These are phyloP conservation scores for Amazonetta brasiliensis DNA, from an alignment of 2,797 vertebrate species.

Conservation along the genomic window DNA sequence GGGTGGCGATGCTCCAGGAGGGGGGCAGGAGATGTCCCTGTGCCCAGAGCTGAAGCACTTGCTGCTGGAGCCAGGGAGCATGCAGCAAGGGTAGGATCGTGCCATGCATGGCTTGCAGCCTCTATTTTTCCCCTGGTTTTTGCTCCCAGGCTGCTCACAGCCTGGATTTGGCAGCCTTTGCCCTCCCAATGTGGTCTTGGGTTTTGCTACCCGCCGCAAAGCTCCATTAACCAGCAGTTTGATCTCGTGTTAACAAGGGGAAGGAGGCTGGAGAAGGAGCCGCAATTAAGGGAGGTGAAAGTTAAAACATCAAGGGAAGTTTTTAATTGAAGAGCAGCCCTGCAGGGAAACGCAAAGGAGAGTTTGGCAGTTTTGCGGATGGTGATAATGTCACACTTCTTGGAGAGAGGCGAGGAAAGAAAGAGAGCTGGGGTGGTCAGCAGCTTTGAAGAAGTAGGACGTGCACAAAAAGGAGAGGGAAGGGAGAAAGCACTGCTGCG, in stretches of 20 bases:
- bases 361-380: conserved; percentile 19
- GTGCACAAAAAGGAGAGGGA: background rate
- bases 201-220: background rate
- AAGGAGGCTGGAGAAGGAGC: background rate
- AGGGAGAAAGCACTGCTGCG: rapidly evolving
- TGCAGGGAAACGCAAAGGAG: conserved; percentile 24
- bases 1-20: background rate
- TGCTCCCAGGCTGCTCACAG: background rate
- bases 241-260: background rate
- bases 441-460: conserved; percentile 12
- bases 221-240: background rate
- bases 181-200: background rate
- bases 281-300: conserved; percentile 52
- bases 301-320: conserved; percentile 39
- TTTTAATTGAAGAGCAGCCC: conserved; percentile 55
- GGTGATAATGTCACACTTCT: conserved; percentile 25
- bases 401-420: background rate
- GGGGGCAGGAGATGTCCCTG: background rate
- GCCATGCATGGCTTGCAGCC: background rate
- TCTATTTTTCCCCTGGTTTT: background rate
- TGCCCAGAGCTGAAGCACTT: background rate
- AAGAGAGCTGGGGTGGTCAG: background rate
- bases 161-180: background rate
- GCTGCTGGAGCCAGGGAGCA: background rate
- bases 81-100: background rate